phyloP scores from a whole-genome alignment of 2,888 invertebrate species.

The Cepaea hortensis region DNA sequence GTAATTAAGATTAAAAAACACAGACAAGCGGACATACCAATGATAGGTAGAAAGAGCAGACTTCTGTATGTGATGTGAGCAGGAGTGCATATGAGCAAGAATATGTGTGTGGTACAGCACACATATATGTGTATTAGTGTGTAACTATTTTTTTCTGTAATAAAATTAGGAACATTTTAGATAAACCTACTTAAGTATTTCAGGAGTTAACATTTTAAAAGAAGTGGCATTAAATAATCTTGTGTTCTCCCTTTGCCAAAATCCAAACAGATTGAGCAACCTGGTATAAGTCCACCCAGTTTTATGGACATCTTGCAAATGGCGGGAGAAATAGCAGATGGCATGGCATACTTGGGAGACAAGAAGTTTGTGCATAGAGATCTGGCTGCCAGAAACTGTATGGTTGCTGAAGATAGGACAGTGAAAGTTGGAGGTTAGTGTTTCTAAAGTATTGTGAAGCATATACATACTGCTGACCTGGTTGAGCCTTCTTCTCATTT shows the following conservation, averaged over 20 bases:
- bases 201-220: too few relatives aligned
- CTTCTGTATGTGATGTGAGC: too few relatives aligned
- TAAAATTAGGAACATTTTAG: too few relatives aligned
- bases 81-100: too few relatives aligned
- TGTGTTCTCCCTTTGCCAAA: background rate
- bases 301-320: conserved; percentile 77
- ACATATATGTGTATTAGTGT: too few relatives aligned
- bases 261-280: conserved; percentile 18
- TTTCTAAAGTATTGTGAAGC: background rate
- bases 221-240: too few relatives aligned
- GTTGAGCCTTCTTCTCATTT: background rate
- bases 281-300: conserved; percentile 71
- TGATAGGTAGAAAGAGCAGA: too few relatives aligned
- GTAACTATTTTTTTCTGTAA: too few relatives aligned
- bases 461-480: background rate
- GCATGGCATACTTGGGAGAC: conserved; percentile 96
- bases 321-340: conserved; percentile 91
- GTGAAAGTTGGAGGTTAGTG: conserved; percentile 88
- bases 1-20: too few relatives aligned
- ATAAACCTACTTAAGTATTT: too few relatives aligned
- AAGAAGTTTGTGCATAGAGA: conserved; percentile 85
- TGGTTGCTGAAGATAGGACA: conserved; percentile 85
- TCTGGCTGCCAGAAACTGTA: conserved; percentile 95
- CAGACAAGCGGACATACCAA: too few relatives aligned
- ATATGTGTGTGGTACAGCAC: too few relatives aligned